Percentiles rank a stretch among this genome's conserved stretches.
Conservation (phyloP, 2,888 invertebrate genomes). For the Leucania comma region DNA sequence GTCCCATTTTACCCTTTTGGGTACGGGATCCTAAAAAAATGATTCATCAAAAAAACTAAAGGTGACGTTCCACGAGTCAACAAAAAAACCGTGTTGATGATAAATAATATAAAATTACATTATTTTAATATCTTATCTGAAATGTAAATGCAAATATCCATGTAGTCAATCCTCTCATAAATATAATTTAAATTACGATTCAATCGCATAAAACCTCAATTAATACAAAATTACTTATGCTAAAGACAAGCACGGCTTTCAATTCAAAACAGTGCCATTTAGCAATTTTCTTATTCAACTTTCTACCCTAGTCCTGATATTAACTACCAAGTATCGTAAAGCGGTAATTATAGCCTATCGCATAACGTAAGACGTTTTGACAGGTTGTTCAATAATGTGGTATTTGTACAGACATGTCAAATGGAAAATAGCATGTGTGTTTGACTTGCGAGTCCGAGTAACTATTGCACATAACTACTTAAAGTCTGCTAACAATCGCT, state of each 20-base stretch:
- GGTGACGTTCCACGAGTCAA: slow-evolving; percentile 3
- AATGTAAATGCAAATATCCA: not conserved
- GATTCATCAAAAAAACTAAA: not conserved
- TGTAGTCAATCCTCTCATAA: not conserved
- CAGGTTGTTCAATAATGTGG: slow-evolving; percentile 55
- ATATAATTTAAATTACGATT: slow-evolving; percentile 16
- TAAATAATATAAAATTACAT: not conserved
- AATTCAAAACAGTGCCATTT: slow-evolving; percentile 36
- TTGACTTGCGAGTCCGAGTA: slow-evolving; percentile 34
- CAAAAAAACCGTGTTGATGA: not conserved
- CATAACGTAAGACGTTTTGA: slow-evolving; percentile 61
- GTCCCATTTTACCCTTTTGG: no score
- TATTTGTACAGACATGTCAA: slow-evolving; percentile 46
- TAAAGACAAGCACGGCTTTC: slow-evolving; percentile 35
- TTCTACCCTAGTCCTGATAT: slow-evolving; percentile 54
- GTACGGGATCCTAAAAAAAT: not conserved
- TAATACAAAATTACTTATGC: slow-evolving; percentile 26
- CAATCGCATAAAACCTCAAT: slow-evolving; percentile 26
- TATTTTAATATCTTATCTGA: not conserved
- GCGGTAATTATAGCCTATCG: slow-evolving; percentile 59
- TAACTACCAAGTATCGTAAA: slow-evolving; percentile 44
- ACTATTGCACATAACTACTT: slow-evolving; percentile 41
- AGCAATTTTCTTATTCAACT: slow-evolving; percentile 51
- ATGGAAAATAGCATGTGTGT: slow-evolving; percentile 49
- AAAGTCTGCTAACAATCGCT: slow-evolving; percentile 33